Evolutionary conservation across 2,888 invertebrate genomes (phyloP), one percentile per base, ranked within the genome.

Genomic region (Aromia moschata): DNA sequence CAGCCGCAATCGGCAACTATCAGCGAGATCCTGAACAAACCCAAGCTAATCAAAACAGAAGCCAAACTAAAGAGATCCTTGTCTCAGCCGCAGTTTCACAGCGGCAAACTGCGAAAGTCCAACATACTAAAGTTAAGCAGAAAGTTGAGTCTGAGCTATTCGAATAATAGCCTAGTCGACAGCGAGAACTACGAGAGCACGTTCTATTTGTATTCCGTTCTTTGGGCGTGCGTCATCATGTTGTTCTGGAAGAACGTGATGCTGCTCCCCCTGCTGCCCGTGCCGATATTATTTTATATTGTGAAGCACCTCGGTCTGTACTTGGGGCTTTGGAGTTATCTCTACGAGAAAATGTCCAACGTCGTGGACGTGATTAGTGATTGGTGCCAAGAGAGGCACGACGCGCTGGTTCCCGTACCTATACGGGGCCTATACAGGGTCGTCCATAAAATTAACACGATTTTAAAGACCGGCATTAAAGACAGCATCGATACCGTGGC

Each of bases 201-300:
- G 11, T 82, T 87, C 36, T 93, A 91, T 73, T 88, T 93, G 72
- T 92, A 90, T 72, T 84, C 88, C 2, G 80, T 95, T 9, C 84
- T 94, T 67, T 94, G 93, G 83, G 91, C 90, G 1, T 94, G 95
- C 70, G 81, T 90, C 4, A 86, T 91, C 51, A 93, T 95, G 82
- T 84, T 94, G 20, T 84, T 96, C 11, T 96, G 94, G 90, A 91
- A 92, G 71, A 89, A 95, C 74, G 86, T 91, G 49, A 93, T 94
- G 91, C 80, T 93, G 61, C 80, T 93, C 64, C 88, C 91, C 4
- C 84, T 95, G 16, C 83, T 93, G 49, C 85, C 91, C 1, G 84
- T 96, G 67, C 94, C 94, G 4, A 82, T 94, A 54, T 83, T 87
- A 0, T 88, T 92, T 67, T 90, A 91, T 77, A 80, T 86, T 7